Conservation (phyloP, 2,113 vertebrate species). For the Vulpes lagopus region DNA sequence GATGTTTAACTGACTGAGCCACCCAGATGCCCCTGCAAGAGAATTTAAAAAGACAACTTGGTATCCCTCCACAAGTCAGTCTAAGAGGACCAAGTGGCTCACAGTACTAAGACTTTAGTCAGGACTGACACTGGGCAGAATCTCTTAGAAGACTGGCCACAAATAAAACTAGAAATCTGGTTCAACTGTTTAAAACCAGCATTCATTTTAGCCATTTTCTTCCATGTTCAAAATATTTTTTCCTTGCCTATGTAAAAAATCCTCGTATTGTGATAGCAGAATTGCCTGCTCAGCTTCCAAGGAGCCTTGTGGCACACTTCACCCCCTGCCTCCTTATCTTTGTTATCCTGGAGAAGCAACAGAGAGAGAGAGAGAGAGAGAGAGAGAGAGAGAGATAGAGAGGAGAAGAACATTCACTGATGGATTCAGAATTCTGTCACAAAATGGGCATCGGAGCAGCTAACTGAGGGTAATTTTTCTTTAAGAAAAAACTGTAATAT, state of each 20-base stretch:
- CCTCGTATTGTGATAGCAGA: not conserved
- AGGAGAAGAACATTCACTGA: not conserved
- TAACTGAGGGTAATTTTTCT: not conserved
- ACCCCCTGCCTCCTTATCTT: not conserved
- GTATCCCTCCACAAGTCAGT: fast-evolving
- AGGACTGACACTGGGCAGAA: not conserved
- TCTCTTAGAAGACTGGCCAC: not conserved
- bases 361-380: not conserved
- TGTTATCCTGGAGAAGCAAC: not conserved
- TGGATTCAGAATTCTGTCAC: slow-evolving; percentile 4
- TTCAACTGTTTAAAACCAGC: not conserved
- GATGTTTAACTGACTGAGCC: not conserved
- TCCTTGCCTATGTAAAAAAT: not conserved
- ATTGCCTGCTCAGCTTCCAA: not conserved
- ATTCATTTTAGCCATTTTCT: not conserved
- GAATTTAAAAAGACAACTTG: not conserved
- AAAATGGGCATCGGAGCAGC: not conserved
- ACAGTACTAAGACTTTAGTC: fast-evolving
- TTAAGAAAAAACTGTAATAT: slow-evolving; percentile 16
- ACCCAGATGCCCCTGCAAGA: not conserved
- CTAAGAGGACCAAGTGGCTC: not conserved
- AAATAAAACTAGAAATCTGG: not conserved
- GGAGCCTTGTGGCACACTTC: not conserved
- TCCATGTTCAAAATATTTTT: slow-evolving; percentile 1
- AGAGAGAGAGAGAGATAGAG: no score